Percentiles rank a stretch among this genome's conserved stretches.
Conservation (phyloP, 2,797 vertebrate species). For the Rhabdophis nuchalis region DNA sequence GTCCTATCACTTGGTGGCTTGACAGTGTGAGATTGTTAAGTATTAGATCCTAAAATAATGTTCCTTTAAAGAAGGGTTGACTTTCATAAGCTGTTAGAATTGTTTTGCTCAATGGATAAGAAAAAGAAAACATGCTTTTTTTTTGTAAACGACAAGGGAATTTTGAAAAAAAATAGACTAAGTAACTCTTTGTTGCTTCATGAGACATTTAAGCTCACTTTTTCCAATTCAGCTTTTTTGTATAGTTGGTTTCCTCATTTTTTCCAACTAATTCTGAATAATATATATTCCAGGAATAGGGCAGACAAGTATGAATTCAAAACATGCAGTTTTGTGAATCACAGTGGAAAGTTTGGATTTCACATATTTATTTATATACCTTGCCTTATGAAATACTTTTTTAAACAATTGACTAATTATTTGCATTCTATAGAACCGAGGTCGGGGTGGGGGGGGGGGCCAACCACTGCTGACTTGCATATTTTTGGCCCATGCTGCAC, state of each 20-base stretch:
- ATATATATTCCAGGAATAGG: background rate
- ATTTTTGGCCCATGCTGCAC: background rate
- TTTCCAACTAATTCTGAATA: slow-evolving; percentile 1
- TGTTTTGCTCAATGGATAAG: background rate
- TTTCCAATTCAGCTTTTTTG: background rate
- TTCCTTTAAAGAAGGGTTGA: background rate
- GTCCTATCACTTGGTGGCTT: background rate
- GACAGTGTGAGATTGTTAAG: slow-evolving; percentile 20
- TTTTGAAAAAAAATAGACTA: slow-evolving; percentile 1
- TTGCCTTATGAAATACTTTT: background rate
- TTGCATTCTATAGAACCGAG: background rate
- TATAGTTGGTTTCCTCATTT: background rate
- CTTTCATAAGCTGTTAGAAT: slow-evolving; percentile 18
- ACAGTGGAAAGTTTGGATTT: background rate
- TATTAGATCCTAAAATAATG: background rate
- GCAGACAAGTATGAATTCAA: background rate
- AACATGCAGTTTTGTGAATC: background rate
- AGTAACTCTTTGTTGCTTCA: background rate
- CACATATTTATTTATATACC: background rate
- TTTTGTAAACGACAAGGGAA: background rate
- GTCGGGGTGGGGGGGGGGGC: no score
- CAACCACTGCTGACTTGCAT: background rate
- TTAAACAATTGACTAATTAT: background rate
- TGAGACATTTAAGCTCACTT: background rate
- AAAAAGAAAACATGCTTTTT: background rate